phyloP scores from a whole-genome alignment of 2,113 vertebrate genomes.

The Calonectris borealis region DNA sequence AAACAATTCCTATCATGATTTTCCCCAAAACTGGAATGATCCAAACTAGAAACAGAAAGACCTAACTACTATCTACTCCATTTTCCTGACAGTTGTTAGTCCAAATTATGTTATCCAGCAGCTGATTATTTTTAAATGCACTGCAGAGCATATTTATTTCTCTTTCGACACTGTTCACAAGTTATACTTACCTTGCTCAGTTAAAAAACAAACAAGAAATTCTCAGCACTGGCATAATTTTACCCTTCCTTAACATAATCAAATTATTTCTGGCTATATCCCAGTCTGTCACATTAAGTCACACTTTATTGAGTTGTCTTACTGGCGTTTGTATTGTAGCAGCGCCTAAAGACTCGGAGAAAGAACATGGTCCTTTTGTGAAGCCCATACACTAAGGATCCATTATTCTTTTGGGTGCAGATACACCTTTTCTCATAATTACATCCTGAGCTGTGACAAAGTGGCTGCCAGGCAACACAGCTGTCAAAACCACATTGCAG shows the following conservation, averaged over 20 bases:
- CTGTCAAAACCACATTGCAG: not conserved
- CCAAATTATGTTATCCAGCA: not conserved
- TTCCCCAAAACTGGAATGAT: not conserved
- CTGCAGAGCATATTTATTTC: not conserved
- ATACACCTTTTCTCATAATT: conserved; percentile 6
- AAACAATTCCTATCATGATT: not conserved
- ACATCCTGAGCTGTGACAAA: conserved; percentile 14
- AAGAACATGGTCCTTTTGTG: not conserved
- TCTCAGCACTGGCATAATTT: not conserved
- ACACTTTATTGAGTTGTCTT: not conserved
- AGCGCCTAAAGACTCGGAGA: not conserved
- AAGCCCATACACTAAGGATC: not conserved
- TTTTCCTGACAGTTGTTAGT: not conserved
- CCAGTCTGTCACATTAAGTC: not conserved
- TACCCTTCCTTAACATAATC: not conserved
- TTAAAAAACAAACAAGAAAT: not conserved
- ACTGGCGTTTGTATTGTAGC: not conserved
- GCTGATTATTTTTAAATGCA: not conserved
- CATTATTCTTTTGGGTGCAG: not conserved
- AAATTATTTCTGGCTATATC: conserved; percentile 7
- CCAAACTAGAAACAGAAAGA: not conserved
- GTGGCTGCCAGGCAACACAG: conserved; percentile 27
- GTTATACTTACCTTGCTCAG: not conserved
- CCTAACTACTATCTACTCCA: not conserved
- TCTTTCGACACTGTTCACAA: not conserved